Evolutionary conservation across 2,888 invertebrate species (phyloP).

Genomic region (Blastobasis adustella): DNA sequence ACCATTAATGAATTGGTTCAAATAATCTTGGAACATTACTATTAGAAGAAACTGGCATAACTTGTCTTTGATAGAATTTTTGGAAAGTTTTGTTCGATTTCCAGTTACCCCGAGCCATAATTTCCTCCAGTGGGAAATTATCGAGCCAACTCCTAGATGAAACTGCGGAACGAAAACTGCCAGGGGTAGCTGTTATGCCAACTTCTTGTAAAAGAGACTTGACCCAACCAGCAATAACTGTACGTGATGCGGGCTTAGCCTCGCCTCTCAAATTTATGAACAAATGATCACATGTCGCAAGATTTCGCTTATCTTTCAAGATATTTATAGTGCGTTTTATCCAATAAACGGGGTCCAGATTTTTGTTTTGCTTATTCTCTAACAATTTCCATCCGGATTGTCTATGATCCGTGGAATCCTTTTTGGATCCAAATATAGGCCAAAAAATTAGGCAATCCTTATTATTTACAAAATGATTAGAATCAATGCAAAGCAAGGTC

Average conservation of each 20-base stretch:
- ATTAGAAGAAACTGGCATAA: neutral
- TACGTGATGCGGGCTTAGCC: slow-evolving; percentile 9
- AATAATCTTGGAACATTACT: neutral
- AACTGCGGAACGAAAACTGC: slow-evolving; percentile 11
- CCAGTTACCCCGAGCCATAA: slow-evolving; percentile 9
- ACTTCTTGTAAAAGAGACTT: slow-evolving; percentile 8
- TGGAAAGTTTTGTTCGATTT: slow-evolving; percentile 8
- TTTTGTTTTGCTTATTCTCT: neutral
- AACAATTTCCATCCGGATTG: slow-evolving; percentile 2
- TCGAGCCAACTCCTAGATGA: slow-evolving; percentile 11
- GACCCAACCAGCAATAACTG: slow-evolving; percentile 13
- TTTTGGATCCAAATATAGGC: slow-evolving; percentile 4
- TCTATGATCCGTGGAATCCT: neutral
- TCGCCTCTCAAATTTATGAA: slow-evolving; percentile 8
- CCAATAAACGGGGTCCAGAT: slow-evolving; percentile 9
- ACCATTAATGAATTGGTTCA: neutral
- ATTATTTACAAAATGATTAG: neutral
- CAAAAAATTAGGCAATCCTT: slow-evolving; percentile 1
- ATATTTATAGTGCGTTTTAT: neutral
- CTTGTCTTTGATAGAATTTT: slow-evolving; percentile 9
- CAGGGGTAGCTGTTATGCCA: slow-evolving; percentile 6
- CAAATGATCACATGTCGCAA: slow-evolving; percentile 1
- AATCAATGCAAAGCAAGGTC: neutral
- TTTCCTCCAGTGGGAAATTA: slow-evolving; percentile 10
- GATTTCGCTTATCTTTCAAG: neutral